These are phyloP conservation scores for Druon quercuslanigerum DNA, from an alignment of 1,140 invertebrate genomes.

Conservation along the genomic window DNA sequence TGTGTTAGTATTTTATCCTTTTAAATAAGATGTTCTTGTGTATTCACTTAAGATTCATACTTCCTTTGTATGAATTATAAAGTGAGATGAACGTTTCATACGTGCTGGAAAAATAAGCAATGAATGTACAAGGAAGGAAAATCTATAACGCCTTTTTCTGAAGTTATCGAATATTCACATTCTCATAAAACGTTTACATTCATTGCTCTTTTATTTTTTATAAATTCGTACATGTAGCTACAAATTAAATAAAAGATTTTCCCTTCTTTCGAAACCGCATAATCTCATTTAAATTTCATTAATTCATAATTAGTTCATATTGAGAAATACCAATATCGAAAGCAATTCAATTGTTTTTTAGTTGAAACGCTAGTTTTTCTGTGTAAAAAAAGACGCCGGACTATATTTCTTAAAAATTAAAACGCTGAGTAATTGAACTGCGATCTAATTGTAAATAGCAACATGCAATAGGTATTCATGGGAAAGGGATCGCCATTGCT, in stretches of 20 bases:
- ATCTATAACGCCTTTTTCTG: background rate
- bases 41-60: constrained; percentile 4
- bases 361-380: too few relatives aligned
- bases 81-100: constrained; percentile 18
- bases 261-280: background rate
- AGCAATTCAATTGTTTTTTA: too few relatives aligned
- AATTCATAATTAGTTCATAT: too few relatives aligned
- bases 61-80: constrained; percentile 15
- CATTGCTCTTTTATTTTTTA: background rate
- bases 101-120: constrained; percentile 26
- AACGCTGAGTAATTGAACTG: background rate
- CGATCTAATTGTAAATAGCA: constrained; percentile 13
- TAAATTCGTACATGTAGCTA: background rate
- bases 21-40: constrained; percentile 1
- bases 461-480: background rate
- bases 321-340: too few relatives aligned
- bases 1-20: constrained; percentile 12
- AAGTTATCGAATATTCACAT: constrained; percentile 20
- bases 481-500: constrained; percentile 14
- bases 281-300: too few relatives aligned
- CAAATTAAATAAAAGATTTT: background rate
- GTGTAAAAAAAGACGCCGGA: background rate
- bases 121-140: background rate
- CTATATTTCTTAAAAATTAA: background rate
- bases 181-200: constrained; percentile 17